Base-by-base conservation (phyloP, 2,888 invertebrate species). In the Drosophila quasianomalipes region DNA sequence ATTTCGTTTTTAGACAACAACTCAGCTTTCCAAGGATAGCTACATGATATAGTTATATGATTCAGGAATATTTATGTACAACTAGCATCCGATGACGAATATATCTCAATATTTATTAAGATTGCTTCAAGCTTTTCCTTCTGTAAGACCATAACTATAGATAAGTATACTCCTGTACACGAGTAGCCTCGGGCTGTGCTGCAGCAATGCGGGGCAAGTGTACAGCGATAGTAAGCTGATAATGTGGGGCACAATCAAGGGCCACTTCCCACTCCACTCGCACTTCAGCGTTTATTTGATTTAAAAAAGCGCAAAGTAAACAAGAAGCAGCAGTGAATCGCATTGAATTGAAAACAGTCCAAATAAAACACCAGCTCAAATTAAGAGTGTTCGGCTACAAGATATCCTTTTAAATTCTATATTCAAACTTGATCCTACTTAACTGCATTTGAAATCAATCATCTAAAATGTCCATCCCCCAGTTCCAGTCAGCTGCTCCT, bases 251-350 rank as follows among this genome's bases (percentile, higher is more conserved):
- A 44, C 41, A n/a, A 10, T 16, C 16, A 26, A 16, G 22, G 22
- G 9, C 10, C 10, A 28, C 19, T 28, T 10, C 10, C 16, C 51
- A 10, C 28, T 28, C 10, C 28, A 5, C 28, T 10, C 28, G 51
- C 28, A 51, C 28, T 51, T 51, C 28, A 10, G 5, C 69, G 44
- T 54, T 59, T 70, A 64, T 57, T 79, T 70, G 70, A 70, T 79
- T 82, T 70, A 67, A 74, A 68, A 79, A 70, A 62, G 63, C 70
- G 55, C 61, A 74, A 68, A 82, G 82, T 79, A 68, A 79, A 79
- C 67, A 16, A 26, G 16, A 47, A 47, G 22, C 47, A 22, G 22
- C 22, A 47, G 16, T 26, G 22, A 47, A 26, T 16, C 47, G 26
- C 22, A 16, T 47, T 26, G 9, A 47, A 22, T 14, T 47, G 22